Conservation (phyloP, 2,113 vertebrate species). For the Cebidichthys violaceus region DNA sequence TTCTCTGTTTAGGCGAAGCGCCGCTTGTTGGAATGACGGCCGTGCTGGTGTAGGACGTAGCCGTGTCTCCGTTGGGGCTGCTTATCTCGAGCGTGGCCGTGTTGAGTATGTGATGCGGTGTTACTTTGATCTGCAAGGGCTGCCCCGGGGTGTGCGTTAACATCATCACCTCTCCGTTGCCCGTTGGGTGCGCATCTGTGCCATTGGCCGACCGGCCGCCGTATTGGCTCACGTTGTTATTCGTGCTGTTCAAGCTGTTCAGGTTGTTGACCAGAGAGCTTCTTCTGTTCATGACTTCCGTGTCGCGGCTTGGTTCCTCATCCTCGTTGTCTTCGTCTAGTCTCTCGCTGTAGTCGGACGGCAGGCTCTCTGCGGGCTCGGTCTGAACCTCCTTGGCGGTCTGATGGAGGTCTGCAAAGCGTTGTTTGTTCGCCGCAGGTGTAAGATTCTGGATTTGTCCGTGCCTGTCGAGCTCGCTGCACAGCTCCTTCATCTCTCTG, state of each 20-base stretch:
- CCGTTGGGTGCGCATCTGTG: constrained; percentile 84
- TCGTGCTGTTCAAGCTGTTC: constrained; percentile 82
- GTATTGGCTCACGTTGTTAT: constrained; percentile 84
- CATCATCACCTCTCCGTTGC: constrained; percentile 90
- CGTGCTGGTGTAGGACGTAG: constrained; percentile 93
- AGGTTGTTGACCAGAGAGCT: constrained; percentile 82
- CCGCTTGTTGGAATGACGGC: constrained; percentile 92
- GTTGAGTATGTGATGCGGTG: constrained; percentile 93
- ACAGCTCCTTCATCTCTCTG: constrained; percentile 92
- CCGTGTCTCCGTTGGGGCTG: constrained; percentile 88
- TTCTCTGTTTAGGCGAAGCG: constrained; percentile 91
- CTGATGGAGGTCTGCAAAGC: constrained; percentile 86
- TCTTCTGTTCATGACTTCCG: constrained; percentile 81
- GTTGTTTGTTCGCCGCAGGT: constrained; percentile 85
- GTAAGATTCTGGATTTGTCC: constrained; percentile 86
- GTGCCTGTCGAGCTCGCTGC: constrained; percentile 89
- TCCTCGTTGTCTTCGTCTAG: constrained; percentile 82
- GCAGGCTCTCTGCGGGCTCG: constrained; percentile 84
- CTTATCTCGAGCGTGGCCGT: constrained; percentile 95
- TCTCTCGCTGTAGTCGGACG: constrained; percentile 86
- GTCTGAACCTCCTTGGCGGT: constrained; percentile 95
- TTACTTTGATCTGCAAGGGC: constrained; percentile 95
- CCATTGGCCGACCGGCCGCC: constrained; percentile 87
- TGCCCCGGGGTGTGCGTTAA: constrained; percentile 92
- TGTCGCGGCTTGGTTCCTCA: constrained; percentile 82